Evolutionary conservation across 2,888 invertebrate genomes (phyloP).

Genomic region (Phaedon cochleariae): DNA sequence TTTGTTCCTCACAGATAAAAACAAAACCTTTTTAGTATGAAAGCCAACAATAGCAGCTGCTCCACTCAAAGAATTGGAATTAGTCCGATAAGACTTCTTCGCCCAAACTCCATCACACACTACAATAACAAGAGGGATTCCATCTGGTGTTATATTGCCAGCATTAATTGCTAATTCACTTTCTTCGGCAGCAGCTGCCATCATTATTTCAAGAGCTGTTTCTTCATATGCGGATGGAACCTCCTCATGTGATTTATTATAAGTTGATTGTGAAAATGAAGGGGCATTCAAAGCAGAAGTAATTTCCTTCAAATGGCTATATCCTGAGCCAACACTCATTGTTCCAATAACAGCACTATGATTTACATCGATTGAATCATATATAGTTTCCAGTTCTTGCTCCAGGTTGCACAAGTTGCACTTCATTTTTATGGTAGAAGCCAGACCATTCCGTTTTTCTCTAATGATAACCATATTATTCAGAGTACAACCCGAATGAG

Average conservation of each 20-base stretch:
- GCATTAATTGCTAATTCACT: not conserved
- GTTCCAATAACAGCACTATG: not conserved
- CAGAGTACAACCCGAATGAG: not conserved
- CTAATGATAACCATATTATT: too few relatives aligned
- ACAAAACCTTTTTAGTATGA: constrained; percentile 19
- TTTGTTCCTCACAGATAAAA: too few relatives aligned
- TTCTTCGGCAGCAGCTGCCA: not conserved
- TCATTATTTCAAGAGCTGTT: not conserved
- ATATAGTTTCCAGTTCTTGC: not conserved
- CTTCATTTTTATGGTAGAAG: not conserved
- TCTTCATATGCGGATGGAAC: not conserved
- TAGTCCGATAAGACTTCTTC: too few relatives aligned
- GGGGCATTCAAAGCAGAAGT: not conserved
- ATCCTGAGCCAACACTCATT: not conserved
- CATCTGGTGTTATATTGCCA: not conserved
- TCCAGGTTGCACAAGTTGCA: not conserved
- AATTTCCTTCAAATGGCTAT: not conserved
- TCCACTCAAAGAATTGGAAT: constrained; percentile 16
- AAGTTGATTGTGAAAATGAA: not conserved
- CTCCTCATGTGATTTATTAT: not conserved
- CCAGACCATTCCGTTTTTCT: not conserved
- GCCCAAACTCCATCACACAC: too few relatives aligned
- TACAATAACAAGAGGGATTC: constrained; percentile 9
- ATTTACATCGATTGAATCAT: not conserved
- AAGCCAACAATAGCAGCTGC: constrained; percentile 25